Base-by-base conservation (phyloP, 2,888 invertebrate genomes). In the Flexamia atlantica region DNA sequence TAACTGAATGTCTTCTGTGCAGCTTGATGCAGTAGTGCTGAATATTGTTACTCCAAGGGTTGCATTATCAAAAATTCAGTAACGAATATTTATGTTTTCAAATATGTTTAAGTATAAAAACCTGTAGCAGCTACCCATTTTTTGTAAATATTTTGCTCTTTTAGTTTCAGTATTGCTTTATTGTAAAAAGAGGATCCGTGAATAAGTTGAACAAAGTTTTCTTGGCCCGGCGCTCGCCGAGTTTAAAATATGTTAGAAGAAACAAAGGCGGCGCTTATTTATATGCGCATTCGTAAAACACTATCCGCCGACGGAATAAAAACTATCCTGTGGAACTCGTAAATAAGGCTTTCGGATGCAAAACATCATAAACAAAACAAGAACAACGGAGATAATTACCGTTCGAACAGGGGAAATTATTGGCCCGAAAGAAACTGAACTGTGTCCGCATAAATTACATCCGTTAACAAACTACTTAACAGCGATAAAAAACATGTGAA, bases 361-460 rank as follows among this genome's bases (percentile, higher is more conserved):
- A 64, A 64, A 64, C 64, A 64, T 23, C 53, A 53, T 53, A 53
- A 53, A 53, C 53, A 53, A 53, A 53, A 53, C 64, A 64, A 64
- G 30, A 25, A 64, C 25, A 64, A 64, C 64, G 30, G 64, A 30
- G 28, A 30, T 64, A 64, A 64, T 64, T 64, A 30, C 28, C 64
- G 25, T 64, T 64, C 64, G 64, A 53, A 64, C 64, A 30, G 64
- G 64, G 57, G 64, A 28, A 64, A 64, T 64, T 64, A 64, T 64
- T 64, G 64, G 30, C 64, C 64, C 64, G 64, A 64, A 64, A 64
- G 64, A 64, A 64, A 64, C 64, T 64, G 30, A 64, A 64, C 64
- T 64, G 28, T 64, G 64, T 64, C 64, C 64, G 64, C 64, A 64
- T 64, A 64, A 64, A 64, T 64, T 64, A 64, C 64, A 64, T 64